Percentiles rank a stretch among this genome's conserved stretches.
Evolutionary conservation across 2,888 invertebrate genomes (phyloP).

Genomic region (Drosophila mercatorum): DNA sequence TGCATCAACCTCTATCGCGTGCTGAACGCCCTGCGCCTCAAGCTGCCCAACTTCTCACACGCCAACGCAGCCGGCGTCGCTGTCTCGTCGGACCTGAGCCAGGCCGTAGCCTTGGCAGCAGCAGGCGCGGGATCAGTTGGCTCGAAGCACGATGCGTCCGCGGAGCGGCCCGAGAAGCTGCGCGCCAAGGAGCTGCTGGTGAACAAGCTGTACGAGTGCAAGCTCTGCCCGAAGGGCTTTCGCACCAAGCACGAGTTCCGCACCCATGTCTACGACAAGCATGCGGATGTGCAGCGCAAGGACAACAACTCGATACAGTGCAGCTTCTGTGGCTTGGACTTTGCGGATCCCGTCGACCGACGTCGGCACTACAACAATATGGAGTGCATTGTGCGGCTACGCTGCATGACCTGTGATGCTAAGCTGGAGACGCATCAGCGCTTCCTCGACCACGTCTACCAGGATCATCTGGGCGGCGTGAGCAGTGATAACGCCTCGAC

Average conservation of each 20-base stretch:
- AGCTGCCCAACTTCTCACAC: slow-evolving; percentile 65
- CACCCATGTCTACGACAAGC: slow-evolving; percentile 84
- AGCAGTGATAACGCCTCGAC: slow-evolving; percentile 62
- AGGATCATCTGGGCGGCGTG: slow-evolving; percentile 81
- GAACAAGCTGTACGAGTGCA: slow-evolving; percentile 84
- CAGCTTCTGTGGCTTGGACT: slow-evolving; percentile 83
- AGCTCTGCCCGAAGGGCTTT: slow-evolving; percentile 83
- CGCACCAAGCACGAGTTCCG: slow-evolving; percentile 84
- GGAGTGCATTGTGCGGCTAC: slow-evolving; percentile 84
- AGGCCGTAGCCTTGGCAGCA: neutral
- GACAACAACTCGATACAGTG: slow-evolving; percentile 83
- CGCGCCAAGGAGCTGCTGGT: slow-evolving; percentile 84
- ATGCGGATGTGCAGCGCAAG: slow-evolving; percentile 83
- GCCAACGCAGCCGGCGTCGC: slow-evolving; percentile 20
- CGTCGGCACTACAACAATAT: slow-evolving; percentile 85
- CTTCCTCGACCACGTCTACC: slow-evolving; percentile 84
- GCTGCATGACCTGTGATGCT: slow-evolving; percentile 84
- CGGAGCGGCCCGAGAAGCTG: slow-evolving; percentile 78
- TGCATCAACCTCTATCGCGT: slow-evolving; percentile 84
- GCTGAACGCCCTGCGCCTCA: slow-evolving; percentile 75
- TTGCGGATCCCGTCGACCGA: slow-evolving; percentile 83
- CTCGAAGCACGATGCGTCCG: slow-evolving; percentile 20
- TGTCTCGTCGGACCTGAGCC: slow-evolving; percentile 37
- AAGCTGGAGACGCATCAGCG: slow-evolving; percentile 84
- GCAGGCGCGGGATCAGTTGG: neutral